These are phyloP conservation scores for Cephalopachus bancanus DNA, from an alignment of 2,797 vertebrate genomes.

Conservation along the genomic window DNA sequence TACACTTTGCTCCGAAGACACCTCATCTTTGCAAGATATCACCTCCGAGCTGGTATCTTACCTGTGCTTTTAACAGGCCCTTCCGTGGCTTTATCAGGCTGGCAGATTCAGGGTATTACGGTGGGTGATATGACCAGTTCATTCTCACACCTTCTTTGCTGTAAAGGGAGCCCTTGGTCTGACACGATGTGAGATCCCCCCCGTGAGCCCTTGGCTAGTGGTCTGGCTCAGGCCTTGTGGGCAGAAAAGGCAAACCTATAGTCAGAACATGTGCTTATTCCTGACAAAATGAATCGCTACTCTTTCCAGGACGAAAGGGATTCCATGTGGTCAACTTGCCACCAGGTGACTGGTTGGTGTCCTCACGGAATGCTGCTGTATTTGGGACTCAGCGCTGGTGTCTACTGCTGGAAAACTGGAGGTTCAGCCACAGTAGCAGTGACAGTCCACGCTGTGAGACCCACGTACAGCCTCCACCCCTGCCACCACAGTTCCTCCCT, in stretches of 20 bases:
- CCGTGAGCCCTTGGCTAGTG: not conserved
- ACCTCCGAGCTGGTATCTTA: not conserved
- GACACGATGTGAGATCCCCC: not conserved
- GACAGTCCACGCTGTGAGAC: accelerated
- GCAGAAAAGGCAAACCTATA: not conserved
- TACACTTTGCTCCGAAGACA: not conserved
- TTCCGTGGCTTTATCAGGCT: not conserved
- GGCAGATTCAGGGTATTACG: not conserved
- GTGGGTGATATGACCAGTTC: not conserved
- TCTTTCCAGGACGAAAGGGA: slow-evolving; percentile 24
- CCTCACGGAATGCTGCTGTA: not conserved
- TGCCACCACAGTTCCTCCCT: not conserved
- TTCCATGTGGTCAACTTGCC: not conserved
- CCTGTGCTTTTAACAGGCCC: not conserved
- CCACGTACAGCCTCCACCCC: not conserved
- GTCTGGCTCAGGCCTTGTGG: not conserved
- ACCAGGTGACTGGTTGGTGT: not conserved
- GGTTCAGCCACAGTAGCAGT: not conserved
- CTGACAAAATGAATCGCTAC: not conserved
- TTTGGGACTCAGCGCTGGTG: not conserved
- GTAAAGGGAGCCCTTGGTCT: not conserved
- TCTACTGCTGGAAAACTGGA: not conserved
- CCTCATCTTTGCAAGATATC: not conserved
- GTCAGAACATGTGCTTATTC: not conserved
- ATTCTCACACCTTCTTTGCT: not conserved